Conservation (phyloP, 1,140 invertebrate species). For the Proctacanthus coquilletti region DNA sequence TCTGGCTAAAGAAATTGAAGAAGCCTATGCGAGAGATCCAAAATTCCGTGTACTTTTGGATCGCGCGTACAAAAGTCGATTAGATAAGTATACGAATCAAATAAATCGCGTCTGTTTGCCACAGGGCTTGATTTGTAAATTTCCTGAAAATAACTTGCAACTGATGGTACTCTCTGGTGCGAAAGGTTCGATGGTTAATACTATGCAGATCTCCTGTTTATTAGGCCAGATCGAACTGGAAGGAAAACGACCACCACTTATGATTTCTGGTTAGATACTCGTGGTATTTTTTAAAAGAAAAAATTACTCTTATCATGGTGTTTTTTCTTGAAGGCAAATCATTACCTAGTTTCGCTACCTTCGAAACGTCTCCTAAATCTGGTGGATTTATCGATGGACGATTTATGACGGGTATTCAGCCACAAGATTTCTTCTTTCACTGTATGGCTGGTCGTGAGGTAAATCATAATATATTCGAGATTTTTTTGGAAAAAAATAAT, state of each 20-base stretch:
- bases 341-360: conserved; percentile 82
- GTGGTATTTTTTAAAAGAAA: neutral
- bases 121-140: conserved; percentile 64
- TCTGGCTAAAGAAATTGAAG: conserved; percentile 51
- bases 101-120: conserved; percentile 77
- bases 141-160: conserved; percentile 92
- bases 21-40: conserved; percentile 53
- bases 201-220: conserved; percentile 93
- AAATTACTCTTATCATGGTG: neutral
- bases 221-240: conserved; percentile 97
- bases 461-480: conserved; percentile 8
- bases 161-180: conserved; percentile 97
- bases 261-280: conserved; percentile 60
- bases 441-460: conserved; percentile 98
- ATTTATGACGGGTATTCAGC: conserved; percentile 94
- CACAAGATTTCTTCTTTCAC: conserved; percentile 98
- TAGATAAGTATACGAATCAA: conserved; percentile 75
- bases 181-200: conserved; percentile 92
- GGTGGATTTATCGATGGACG: conserved; percentile 93
- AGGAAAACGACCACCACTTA: conserved; percentile 88
- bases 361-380: conserved; percentile 78
- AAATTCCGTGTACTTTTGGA: conserved; percentile 67
- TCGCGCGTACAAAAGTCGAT: conserved; percentile 64
- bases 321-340: conserved; percentile 36
- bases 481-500: neutral